phyloP scores from a whole-genome alignment of 1,140 invertebrate species.

The Ostrea edulis region DNA sequence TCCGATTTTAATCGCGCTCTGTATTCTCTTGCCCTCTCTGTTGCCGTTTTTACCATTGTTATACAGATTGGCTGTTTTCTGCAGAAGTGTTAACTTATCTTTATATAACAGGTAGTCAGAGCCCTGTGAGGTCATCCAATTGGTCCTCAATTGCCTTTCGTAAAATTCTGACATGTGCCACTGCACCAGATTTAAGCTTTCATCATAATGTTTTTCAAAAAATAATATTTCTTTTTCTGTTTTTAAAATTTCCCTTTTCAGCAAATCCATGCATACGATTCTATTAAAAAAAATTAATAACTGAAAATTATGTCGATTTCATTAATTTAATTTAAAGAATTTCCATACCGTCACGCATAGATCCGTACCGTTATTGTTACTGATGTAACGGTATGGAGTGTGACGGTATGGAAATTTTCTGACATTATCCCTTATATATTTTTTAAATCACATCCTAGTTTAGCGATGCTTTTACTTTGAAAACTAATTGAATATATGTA shows the following conservation, averaged over 20 bases:
- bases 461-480: neutral
- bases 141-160: neutral
- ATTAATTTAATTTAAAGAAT: neutral
- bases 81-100: neutral
- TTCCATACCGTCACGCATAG: neutral
- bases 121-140: neutral
- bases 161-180: neutral
- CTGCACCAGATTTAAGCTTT: neutral
- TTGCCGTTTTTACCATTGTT: neutral
- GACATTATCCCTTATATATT: neutral
- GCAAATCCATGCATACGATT: neutral
- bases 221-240: neutral
- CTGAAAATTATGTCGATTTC: neutral
- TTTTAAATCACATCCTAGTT: neutral
- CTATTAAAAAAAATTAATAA: neutral
- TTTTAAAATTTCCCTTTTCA: too few relatives aligned
- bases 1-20: too few relatives aligned
- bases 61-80: neutral
- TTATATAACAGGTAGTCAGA: neutral
- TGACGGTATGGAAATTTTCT: constrained; percentile 6
- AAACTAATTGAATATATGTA: neutral
- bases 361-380: neutral
- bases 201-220: neutral
- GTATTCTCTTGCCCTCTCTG: constrained; percentile 36
- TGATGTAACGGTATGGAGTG: too few relatives aligned